Base-by-base conservation (phyloP, 2,888 invertebrate species). In the Hanleya hanleyi region DNA sequence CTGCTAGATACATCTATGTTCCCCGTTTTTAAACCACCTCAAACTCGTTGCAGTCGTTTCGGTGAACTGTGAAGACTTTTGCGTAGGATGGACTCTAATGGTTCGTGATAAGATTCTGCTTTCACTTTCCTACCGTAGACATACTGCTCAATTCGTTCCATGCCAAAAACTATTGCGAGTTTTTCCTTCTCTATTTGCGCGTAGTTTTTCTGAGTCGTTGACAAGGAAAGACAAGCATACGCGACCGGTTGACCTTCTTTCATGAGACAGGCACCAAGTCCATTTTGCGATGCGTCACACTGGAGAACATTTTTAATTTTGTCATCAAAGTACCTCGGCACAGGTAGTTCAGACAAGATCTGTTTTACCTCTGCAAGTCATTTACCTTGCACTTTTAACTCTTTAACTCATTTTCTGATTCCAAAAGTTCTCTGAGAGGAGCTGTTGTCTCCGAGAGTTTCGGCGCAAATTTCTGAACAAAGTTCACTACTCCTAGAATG, bases 391-490 rank as follows among this genome's bases (percentile, higher is more conserved):
- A 72, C 66, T 6, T 72, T 33, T n/a, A 29, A n/a, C 26, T 73
- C 64, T 69, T 6, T 37, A 74, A 77, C n/a, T 66, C 57, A 26
- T 15, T n/a, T n/a, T n/a, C n/a, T n/a, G n/a, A n/a, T 38, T 74
- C 73, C 12, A 71, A 26, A 0, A 73, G 49, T 29, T 67, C 38
- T 68, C 73, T 65, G 18, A 78, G 37, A n/a, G 77, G 69, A 37
- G 64, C 57, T 22, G 71, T 74, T 15, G 64, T 32, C 37, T 75
- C 73, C 12, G 75, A 77, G n/a, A 78, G n/a, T 2, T 64, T 38
- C 22, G 75, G 74, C 33, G 73, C 66, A 50, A 78, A 80, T 65
- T 67, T 75, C 26, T 76, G 69, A 2, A 79, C 65, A 57, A 70
- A 77, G 47, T 75, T 73, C 15, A 71, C 64, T 61, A 76, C 70